phyloP scores from a whole-genome alignment of 1,140 invertebrate genomes.

The Asobara japonica region DNA sequence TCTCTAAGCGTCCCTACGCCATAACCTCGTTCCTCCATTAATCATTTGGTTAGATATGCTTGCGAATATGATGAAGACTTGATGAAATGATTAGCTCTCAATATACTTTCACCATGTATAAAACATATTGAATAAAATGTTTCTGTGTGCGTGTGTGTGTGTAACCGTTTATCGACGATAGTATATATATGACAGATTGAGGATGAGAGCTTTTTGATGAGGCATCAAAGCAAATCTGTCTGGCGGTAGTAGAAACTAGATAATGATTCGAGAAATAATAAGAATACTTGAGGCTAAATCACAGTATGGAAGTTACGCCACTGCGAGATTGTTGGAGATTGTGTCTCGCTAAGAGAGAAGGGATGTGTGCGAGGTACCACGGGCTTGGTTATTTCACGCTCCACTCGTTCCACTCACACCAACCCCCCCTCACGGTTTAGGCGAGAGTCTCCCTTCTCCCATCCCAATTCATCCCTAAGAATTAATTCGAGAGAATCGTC shows the following conservation, averaged over 20 bases:
- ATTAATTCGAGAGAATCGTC: conserved; percentile 67
- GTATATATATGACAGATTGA: too few relatives aligned
- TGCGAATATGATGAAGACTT: too few relatives aligned
- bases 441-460: conserved; percentile 36
- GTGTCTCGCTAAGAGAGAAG: conserved; percentile 42
- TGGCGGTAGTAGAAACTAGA: background rate
- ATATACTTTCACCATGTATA: too few relatives aligned
- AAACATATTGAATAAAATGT: too few relatives aligned
- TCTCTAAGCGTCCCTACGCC: background rate
- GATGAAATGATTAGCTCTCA: too few relatives aligned
- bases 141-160: too few relatives aligned
- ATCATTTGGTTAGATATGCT: too few relatives aligned
- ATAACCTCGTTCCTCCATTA: background rate
- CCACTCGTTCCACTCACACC: conserved; percentile 63
- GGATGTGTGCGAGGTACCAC: conserved; percentile 52
- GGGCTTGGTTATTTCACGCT: conserved; percentile 67
- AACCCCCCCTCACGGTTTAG: conserved; percentile 39
- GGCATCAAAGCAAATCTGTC: background rate
- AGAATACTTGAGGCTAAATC: background rate
- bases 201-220: too few relatives aligned
- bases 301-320: conserved; percentile 48
- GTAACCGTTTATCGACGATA: too few relatives aligned
- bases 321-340: too few relatives aligned
- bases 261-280: background rate
- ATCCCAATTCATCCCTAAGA: conserved; percentile 63